Evolutionary conservation across 2,113 vertebrate species (phyloP).

Genomic region (Malurus cyaneus): DNA sequence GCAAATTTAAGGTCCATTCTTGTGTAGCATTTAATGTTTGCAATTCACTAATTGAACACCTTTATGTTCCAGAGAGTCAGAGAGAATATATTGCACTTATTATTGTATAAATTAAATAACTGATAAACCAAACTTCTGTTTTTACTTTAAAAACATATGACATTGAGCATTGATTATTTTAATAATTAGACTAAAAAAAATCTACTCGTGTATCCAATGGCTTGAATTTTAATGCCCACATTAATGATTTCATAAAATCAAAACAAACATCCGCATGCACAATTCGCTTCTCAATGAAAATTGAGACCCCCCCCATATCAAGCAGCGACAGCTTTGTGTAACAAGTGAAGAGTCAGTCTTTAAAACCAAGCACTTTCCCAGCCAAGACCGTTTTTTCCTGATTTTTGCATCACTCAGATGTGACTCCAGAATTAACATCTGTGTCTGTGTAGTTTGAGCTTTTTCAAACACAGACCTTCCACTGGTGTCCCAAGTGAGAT

Average conservation of each 20-base stretch:
- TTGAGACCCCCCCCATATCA: neutral
- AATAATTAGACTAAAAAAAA: neutral
- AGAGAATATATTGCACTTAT: neutral
- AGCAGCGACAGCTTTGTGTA: neutral
- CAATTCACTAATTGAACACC: conserved; percentile 3
- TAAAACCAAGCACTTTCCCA: neutral
- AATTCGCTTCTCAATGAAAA: neutral
- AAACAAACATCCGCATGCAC: neutral
- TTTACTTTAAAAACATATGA: neutral
- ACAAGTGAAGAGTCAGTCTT: neutral
- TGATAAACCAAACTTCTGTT: neutral
- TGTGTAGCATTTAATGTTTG: neutral
- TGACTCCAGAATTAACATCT: neutral
- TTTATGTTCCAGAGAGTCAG: neutral
- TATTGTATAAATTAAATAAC: neutral
- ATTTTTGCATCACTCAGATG: neutral
- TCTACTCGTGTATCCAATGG: neutral
- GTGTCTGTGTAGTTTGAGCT: neutral
- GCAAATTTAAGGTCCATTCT: neutral
- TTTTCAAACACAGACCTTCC: neutral
- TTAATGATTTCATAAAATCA: neutral
- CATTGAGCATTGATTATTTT: neutral
- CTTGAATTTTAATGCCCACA: neutral
- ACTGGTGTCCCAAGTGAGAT: neutral
- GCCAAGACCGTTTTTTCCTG: accelerated